Conservation (phyloP, 37 sponge, comb jelly and placozoan species). For the Beroe ovata region DNA sequence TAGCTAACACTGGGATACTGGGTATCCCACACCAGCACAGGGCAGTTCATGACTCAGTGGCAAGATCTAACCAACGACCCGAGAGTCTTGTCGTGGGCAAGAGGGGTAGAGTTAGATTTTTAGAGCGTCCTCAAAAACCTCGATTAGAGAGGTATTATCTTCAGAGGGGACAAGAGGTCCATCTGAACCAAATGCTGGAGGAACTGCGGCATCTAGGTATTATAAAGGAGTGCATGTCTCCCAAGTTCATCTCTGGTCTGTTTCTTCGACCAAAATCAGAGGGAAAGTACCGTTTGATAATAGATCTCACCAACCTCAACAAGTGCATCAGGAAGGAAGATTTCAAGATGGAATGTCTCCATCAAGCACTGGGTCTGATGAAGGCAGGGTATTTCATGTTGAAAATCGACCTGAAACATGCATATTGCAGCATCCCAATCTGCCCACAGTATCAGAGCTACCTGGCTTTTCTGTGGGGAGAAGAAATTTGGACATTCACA, state of each 20-base stretch:
- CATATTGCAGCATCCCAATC: neutral
- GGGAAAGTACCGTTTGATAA: neutral
- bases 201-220: neutral
- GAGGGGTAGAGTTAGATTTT: neutral
- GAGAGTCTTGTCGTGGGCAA: neutral
- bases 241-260: slow-evolving; percentile 1
- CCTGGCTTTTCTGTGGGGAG: neutral
- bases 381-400: neutral
- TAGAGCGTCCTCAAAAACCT: neutral
- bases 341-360: neutral
- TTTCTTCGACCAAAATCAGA: neutral
- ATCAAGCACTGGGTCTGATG: neutral
- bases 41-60: neutral
- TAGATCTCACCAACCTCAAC: neutral
- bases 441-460: neutral
- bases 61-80: neutral
- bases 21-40: too few species aligned
- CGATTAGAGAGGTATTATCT: neutral
- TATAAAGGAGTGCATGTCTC: neutral
- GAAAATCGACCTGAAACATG: slow-evolving; percentile 9
- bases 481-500: neutral
- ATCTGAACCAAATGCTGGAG: neutral
- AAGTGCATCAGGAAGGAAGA: neutral
- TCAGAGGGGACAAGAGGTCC: neutral
- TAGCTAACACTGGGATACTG: too few species aligned